phyloP scores from a whole-genome alignment of 1,140 invertebrate species.

The Eulimnadia texana region DNA sequence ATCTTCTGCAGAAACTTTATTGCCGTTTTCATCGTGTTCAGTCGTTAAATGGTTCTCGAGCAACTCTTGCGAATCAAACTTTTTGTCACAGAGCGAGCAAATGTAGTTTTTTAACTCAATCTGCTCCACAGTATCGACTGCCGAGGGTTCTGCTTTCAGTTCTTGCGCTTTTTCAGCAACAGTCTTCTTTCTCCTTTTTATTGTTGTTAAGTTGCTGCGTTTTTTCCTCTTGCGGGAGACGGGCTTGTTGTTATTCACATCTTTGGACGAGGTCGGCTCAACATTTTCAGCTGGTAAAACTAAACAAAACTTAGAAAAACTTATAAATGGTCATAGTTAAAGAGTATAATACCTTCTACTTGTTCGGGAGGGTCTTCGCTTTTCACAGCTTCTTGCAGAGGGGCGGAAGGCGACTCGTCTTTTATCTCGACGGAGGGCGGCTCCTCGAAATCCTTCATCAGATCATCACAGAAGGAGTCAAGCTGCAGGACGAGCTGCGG shows the following conservation, averaged over 20 bases:
- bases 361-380: no score
- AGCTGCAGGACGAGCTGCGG: not conserved
- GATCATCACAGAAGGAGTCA: not conserved
- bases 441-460: not conserved
- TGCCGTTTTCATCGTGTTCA: no score
- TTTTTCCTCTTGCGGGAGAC: not conserved
- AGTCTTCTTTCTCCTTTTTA: not conserved
- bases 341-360: no score
- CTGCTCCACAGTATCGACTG: no score
- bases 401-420: no score
- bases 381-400: no score
- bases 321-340: no score
- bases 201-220: not conserved
- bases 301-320: no score
- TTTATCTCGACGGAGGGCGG: no score
- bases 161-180: not conserved
- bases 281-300: no score
- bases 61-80: not conserved
- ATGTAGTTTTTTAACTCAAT: not conserved
- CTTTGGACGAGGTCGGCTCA: not conserved
- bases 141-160: not conserved
- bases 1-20: not conserved
- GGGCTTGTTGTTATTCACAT: not conserved
- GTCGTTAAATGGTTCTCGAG: not conserved
- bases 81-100: not conserved